Conservation (phyloP, 1,140 invertebrate species). For the Homalodisca vitripennis region DNA sequence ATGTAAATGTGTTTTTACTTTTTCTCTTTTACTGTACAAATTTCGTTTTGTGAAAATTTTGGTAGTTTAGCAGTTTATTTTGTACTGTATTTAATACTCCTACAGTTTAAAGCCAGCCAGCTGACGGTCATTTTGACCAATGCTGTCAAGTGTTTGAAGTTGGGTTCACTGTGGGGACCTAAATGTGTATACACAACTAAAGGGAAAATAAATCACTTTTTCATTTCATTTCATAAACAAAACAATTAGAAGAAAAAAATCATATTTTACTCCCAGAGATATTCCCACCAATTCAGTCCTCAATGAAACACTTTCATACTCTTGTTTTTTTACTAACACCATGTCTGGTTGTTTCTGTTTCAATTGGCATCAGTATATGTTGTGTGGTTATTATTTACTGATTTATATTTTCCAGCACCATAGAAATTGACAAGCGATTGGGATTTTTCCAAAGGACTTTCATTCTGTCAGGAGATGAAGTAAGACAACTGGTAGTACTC, state of each 20-base stretch:
- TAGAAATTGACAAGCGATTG: constrained; percentile 73
- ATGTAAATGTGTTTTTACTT: too few species aligned
- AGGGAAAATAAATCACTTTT: neutral
- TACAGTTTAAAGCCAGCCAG: too few species aligned
- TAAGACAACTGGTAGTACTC: constrained; percentile 64
- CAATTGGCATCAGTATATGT: neutral
- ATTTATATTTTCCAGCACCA: constrained; percentile 53
- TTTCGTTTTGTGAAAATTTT: too few species aligned
- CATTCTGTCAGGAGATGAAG: constrained; percentile 65
- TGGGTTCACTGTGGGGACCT: too few species aligned
- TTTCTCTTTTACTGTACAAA: too few species aligned
- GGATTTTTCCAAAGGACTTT: constrained; percentile 84
- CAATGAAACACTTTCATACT: too few species aligned
- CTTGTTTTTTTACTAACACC: neutral
- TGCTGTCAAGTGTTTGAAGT: too few species aligned
- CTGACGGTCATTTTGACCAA: too few species aligned
- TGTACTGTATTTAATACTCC: too few species aligned
- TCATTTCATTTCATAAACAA: neutral
- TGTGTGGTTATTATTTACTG: neutral
- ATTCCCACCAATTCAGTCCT: neutral
- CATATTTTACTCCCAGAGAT: neutral
- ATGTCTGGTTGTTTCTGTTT: neutral
- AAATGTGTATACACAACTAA: too few species aligned
- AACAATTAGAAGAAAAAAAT: neutral
- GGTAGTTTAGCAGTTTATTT: too few species aligned